A percentile compares a stretch with the other conserved stretches of the same genome.
phyloP scores from a whole-genome alignment of 2,797 vertebrate species.

The Acrossocheilus wenchowensis region DNA sequence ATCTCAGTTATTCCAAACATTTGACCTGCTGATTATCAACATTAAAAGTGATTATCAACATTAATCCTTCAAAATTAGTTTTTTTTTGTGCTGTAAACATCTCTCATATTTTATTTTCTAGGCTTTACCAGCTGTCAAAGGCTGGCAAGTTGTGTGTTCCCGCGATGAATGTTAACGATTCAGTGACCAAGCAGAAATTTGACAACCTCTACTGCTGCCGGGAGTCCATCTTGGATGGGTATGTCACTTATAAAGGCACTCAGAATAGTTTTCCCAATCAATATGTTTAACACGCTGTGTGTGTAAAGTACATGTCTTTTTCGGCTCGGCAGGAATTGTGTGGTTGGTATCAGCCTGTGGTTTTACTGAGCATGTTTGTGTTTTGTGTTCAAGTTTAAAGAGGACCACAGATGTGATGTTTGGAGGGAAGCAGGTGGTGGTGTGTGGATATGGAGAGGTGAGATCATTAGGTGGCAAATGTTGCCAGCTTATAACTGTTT shows the following conservation, averaged over 20 bases:
- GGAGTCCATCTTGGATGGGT: conserved; percentile 96
- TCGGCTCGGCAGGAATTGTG: not conserved
- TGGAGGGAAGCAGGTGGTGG: conserved; percentile 95
- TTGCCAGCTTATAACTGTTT: not conserved
- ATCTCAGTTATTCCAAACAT: not conserved
- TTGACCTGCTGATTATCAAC: not conserved
- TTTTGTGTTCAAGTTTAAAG: conserved; percentile 82
- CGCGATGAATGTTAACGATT: conserved; percentile 98
- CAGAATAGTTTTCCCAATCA: not conserved
- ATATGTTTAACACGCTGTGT: not conserved
- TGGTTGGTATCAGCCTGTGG: not conserved
- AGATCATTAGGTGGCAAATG: conserved; percentile 41
- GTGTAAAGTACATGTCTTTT: not conserved
- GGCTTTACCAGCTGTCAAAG: conserved; percentile 94
- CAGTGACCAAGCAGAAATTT: conserved; percentile 97
- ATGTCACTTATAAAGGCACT: conserved; percentile 24
- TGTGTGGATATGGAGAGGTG: conserved; percentile 98
- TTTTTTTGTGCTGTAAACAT: not conserved
- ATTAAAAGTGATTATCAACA: not conserved
- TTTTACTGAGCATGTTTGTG: conserved; percentile 16
- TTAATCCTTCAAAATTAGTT: not conserved
- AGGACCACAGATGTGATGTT: conserved; percentile 99
- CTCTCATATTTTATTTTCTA: conserved; percentile 57
- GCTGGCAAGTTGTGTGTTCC: conserved; percentile 96
- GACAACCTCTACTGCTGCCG: conserved; percentile 98